phyloP scores from a whole-genome alignment of 1,140 invertebrate genomes.

The Aphaenogaster ashmeadi region DNA sequence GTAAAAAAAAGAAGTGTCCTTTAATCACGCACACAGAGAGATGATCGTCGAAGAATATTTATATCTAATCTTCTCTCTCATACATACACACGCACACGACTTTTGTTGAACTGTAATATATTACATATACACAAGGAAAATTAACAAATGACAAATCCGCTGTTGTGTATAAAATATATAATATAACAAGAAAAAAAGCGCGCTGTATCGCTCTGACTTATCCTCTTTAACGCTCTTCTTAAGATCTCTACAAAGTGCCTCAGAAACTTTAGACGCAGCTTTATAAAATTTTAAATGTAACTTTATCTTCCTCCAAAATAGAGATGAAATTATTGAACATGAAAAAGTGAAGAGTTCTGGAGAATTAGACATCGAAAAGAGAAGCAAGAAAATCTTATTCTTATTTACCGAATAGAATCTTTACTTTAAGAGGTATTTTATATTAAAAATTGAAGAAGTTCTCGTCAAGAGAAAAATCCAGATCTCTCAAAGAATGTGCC shows the following conservation, averaged over 20 bases:
- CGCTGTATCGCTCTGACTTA: slow-evolving; percentile 32
- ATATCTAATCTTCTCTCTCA: slow-evolving; percentile 73
- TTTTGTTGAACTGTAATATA: slow-evolving; percentile 79
- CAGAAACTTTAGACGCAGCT: neutral
- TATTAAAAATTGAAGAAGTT: slow-evolving; percentile 54
- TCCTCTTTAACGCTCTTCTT: slow-evolving; percentile 1
- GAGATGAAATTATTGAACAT: neutral
- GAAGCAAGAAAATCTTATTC: slow-evolving; percentile 3
- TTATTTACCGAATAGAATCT: slow-evolving; percentile 42
- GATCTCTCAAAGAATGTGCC: neutral
- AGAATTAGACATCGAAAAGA: slow-evolving; percentile 8
- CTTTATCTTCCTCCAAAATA: neutral
- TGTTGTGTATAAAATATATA: slow-evolving; percentile 74
- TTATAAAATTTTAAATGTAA: slow-evolving; percentile 25
- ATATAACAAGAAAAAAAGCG: slow-evolving; percentile 67
- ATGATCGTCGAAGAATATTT: slow-evolving; percentile 72
- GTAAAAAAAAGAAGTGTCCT: slow-evolving; percentile 64
- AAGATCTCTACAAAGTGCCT: neutral
- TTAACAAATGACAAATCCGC: slow-evolving; percentile 71
- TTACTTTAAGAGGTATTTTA: slow-evolving; percentile 50
- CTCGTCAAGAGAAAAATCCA: neutral
- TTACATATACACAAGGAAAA: slow-evolving; percentile 72
- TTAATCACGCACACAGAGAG: slow-evolving; percentile 58
- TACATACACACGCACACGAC: slow-evolving; percentile 48
- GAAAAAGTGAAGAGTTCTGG: slow-evolving; percentile 8